phyloP scores from a whole-genome alignment of 2,888 invertebrate species.

The Hypena proboscidalis region DNA sequence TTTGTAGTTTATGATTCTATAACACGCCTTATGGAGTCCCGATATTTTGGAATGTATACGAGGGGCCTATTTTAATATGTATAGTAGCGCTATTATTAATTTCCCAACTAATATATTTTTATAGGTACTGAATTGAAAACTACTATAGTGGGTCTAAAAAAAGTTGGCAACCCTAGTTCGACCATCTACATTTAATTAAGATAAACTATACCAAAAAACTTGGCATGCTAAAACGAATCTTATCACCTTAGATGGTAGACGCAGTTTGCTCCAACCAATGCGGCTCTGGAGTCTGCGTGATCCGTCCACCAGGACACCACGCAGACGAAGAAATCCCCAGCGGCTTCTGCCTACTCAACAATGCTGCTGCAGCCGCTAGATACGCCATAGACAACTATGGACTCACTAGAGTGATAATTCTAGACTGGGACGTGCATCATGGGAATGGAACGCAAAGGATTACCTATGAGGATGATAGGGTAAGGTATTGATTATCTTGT shows the following conservation, averaged over 20 bases:
- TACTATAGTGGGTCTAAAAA: too few species aligned
- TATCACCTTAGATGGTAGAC: conserved; percentile 84
- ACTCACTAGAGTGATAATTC: conserved; percentile 87
- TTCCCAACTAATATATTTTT: too few species aligned
- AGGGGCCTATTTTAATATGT: too few species aligned
- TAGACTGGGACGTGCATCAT: conserved; percentile 99
- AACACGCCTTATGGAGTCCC: too few species aligned
- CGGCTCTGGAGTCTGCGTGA: conserved; percentile 91
- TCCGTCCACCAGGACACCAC: conserved; percentile 97
- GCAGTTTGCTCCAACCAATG: conserved; percentile 87
- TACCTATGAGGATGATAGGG: conserved; percentile 88
- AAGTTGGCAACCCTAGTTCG: too few species aligned
- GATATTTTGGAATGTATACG: too few species aligned
- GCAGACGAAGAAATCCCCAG: conserved; percentile 90
- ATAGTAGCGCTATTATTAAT: too few species aligned
- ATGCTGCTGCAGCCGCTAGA: conserved; percentile 92
- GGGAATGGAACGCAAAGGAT: conserved; percentile 96
- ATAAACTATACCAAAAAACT: too few species aligned
- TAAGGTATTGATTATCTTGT: conserved; percentile 31
- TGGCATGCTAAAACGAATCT: neutral
- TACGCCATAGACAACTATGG: conserved; percentile 88
- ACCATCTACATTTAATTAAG: too few species aligned
- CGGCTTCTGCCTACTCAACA: conserved; percentile 97
- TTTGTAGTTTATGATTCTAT: too few species aligned
- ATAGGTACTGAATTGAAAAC: too few species aligned